phyloP scores from a whole-genome alignment of 1,140 invertebrate species.

The Anthonomus grandis region DNA sequence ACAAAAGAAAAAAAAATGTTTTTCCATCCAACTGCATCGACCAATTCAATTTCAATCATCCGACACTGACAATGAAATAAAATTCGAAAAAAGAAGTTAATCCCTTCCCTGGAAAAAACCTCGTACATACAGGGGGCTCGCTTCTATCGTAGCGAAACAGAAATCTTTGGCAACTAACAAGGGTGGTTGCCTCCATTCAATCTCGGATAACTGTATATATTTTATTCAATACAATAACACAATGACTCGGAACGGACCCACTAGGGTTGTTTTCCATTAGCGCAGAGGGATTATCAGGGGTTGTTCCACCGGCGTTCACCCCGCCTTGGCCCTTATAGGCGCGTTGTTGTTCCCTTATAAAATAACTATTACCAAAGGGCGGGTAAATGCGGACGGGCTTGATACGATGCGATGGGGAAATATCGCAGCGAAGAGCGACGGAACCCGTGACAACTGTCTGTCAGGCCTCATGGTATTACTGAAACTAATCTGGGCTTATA shows the following conservation, averaged over 20 bases:
- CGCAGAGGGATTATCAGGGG: constrained; percentile 44
- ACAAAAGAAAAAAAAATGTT: constrained; percentile 2
- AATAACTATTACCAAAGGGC: constrained; percentile 27
- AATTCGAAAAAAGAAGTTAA: constrained; percentile 28
- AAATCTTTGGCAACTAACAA: constrained; percentile 25
- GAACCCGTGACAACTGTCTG: constrained; percentile 20
- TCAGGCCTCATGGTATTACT: constrained; percentile 19
- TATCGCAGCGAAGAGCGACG: too few relatives aligned
- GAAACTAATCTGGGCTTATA: constrained; percentile 27
- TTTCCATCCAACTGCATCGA: constrained; percentile 22
- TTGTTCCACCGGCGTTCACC: constrained; percentile 43
- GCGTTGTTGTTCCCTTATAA: constrained; percentile 13
- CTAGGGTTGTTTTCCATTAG: constrained; percentile 46
- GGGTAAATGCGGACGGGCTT: constrained; percentile 14
- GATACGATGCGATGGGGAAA: constrained; percentile 14
- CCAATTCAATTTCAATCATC: constrained; percentile 26
- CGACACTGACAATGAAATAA: constrained; percentile 19
- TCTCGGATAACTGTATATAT: constrained; percentile 45
- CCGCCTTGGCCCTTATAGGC: constrained; percentile 35
- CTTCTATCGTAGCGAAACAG: constrained; percentile 23
- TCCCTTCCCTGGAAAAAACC: constrained; percentile 25
- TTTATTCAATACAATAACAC: constrained; percentile 46
- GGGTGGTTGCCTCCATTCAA: constrained; percentile 36
- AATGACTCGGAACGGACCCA: constrained; percentile 40
- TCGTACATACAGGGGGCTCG: constrained; percentile 1